Evolutionary conservation across 2,113 vertebrate species (phyloP).

Genomic region (Otus sunia): DNA sequence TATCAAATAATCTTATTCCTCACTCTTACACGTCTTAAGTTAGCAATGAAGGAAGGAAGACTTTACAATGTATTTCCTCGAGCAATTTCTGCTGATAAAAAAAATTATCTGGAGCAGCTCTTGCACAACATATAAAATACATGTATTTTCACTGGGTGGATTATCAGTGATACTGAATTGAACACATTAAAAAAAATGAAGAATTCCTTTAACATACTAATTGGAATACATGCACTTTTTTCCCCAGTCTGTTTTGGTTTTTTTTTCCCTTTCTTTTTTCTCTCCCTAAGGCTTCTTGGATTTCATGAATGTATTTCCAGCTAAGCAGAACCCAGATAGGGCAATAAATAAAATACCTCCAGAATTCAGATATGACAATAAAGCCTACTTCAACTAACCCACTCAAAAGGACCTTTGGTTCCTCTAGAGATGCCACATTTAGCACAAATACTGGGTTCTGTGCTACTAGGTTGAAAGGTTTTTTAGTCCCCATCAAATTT

Average conservation of each 20-base stretch:
- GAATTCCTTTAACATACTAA: background rate
- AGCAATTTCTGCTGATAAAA: background rate
- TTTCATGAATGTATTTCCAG: background rate
- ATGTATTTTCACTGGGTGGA: background rate
- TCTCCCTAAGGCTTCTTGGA: background rate
- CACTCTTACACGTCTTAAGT: background rate
- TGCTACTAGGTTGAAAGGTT: background rate
- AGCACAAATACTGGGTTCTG: background rate
- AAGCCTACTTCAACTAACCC: background rate
- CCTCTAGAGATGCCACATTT: background rate
- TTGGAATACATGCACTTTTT: background rate
- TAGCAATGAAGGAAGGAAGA: background rate
- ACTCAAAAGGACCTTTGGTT: background rate
- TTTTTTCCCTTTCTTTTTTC: too few species aligned
- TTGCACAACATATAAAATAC: background rate
- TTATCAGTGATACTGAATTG: background rate
- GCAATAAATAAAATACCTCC: background rate
- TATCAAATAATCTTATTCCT: background rate
- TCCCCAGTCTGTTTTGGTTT: rapidly evolving
- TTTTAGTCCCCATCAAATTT: background rate
- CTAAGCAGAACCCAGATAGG: background rate
- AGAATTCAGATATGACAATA: background rate
- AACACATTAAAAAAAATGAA: background rate
- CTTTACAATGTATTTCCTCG: background rate
- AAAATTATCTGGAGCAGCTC: background rate